A percentile compares a stretch with the other conserved stretches of the same genome.
phyloP scores from a whole-genome alignment of 2,888 invertebrate genomes.

The Xanthia icteritia region DNA sequence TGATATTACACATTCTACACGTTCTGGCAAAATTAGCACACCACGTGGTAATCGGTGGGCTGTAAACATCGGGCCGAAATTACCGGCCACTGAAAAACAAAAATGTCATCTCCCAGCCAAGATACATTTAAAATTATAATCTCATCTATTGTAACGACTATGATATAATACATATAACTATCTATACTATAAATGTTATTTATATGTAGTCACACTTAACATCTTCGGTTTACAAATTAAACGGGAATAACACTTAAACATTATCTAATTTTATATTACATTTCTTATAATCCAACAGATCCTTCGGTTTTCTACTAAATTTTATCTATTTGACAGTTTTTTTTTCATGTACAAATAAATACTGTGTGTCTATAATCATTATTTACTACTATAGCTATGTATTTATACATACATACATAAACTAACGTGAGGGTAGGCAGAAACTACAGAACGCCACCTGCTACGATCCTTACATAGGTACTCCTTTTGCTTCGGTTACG shows the following conservation, averaged over 20 bases:
- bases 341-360: constrained; percentile 84
- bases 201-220: constrained; percentile 74
- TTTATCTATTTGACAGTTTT: constrained; percentile 73
- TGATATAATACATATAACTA: constrained; percentile 65
- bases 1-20: constrained; percentile 48
- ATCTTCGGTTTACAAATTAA: constrained; percentile 72
- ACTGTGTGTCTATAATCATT: constrained; percentile 80
- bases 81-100: constrained; percentile 59
- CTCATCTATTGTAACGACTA: constrained; percentile 66
- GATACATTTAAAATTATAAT: constrained; percentile 65
- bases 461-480: neutral
- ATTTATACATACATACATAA: constrained; percentile 52
- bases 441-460: neutral
- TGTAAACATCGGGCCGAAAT: constrained; percentile 72
- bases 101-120: constrained; percentile 64
- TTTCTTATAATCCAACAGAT: constrained; percentile 79
- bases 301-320: constrained; percentile 77
- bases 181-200: constrained; percentile 63
- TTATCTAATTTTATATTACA: constrained; percentile 76
- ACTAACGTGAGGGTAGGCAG: neutral
- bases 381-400: constrained; percentile 71
- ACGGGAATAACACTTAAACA: constrained; percentile 84
- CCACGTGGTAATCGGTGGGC: constrained; percentile 78
- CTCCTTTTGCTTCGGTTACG: neutral
- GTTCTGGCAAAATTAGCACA: constrained; percentile 75